A percentile compares a stretch with the other conserved stretches of the same genome.
Evolutionary conservation across 1,140 invertebrate genomes (phyloP).

Genomic region (Muscidifurax raptorellus): DNA sequence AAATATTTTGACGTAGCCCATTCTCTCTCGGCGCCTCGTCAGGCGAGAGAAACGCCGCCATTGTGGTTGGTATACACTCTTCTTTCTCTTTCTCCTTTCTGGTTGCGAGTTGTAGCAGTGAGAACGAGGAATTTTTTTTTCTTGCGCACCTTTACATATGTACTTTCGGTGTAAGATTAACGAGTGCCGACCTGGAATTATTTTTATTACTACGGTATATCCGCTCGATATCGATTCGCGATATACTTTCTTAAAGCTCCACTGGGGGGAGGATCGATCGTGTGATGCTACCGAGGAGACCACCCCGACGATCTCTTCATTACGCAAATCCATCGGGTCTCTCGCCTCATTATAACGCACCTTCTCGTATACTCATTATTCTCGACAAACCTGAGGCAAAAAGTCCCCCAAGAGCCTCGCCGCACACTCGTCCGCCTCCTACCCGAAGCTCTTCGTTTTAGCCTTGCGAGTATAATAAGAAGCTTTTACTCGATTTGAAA

Average conservation of each 20-base stretch:
- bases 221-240: background rate
- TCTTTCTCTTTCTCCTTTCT: background rate
- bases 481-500: background rate
- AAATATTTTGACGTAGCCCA: slow-evolving; percentile 48
- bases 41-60: slow-evolving; percentile 18
- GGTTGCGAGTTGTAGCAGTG: background rate
- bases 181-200: background rate
- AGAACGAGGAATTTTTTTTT: slow-evolving; percentile 3
- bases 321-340: slow-evolving; percentile 31
- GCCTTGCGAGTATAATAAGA: background rate
- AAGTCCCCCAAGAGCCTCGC: background rate
- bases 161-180: slow-evolving; percentile 28
- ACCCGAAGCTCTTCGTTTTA: too few species aligned
- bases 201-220: background rate
- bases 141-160: slow-evolving; percentile 3
- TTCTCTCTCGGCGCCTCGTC: slow-evolving; percentile 26
- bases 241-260: background rate
- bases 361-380: slow-evolving; percentile 21
- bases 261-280: too few species aligned
- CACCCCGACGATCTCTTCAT: slow-evolving; percentile 44
- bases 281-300: slow-evolving; percentile 10
- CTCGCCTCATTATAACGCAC: slow-evolving; percentile 13
- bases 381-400: background rate
- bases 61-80: slow-evolving; percentile 32
- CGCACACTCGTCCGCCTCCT: too few species aligned